phyloP scores from a whole-genome alignment of 2,888 invertebrate species.

The Eremobia ochroleuca region DNA sequence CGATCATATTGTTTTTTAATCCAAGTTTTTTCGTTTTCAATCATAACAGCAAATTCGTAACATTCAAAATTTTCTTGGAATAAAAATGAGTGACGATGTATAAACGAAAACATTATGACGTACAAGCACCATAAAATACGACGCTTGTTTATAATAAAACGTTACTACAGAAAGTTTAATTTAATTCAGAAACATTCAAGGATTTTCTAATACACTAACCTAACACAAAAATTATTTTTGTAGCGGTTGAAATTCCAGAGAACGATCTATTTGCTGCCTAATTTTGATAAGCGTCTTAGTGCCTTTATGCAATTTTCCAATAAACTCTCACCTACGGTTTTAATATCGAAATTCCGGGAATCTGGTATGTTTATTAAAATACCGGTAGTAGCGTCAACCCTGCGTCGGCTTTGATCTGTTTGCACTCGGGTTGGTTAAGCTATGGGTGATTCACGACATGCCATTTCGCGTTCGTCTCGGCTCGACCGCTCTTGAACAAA shows the following conservation, averaged over 20 bases:
- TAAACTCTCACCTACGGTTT: conserved; percentile 22
- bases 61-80: conserved; percentile 1
- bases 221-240: conserved; percentile 16
- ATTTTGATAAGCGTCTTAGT: conserved; percentile 9
- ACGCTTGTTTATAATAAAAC: conserved; percentile 54
- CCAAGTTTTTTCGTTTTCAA: background rate
- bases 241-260: conserved; percentile 12
- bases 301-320: conserved; percentile 25
- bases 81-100: conserved; percentile 37
- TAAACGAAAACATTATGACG: conserved; percentile 48
- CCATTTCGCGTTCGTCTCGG: conserved; percentile 63
- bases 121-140: conserved; percentile 37
- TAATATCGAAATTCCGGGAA: conserved; percentile 52
- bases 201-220: conserved; percentile 14
- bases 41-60: background rate
- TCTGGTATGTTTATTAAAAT: conserved; percentile 49
- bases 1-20: background rate
- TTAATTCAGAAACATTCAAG: conserved; percentile 37
- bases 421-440: conserved; percentile 66
- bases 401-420: conserved; percentile 74
- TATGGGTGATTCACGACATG: conserved; percentile 65
- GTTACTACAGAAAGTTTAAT: conserved; percentile 30
- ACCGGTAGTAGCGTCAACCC: conserved; percentile 62
- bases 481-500: conserved; percentile 58
- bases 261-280: background rate